These are phyloP conservation scores for Fregetta grallaria DNA, from an alignment of 2,113 vertebrate species.

Conservation along the genomic window DNA sequence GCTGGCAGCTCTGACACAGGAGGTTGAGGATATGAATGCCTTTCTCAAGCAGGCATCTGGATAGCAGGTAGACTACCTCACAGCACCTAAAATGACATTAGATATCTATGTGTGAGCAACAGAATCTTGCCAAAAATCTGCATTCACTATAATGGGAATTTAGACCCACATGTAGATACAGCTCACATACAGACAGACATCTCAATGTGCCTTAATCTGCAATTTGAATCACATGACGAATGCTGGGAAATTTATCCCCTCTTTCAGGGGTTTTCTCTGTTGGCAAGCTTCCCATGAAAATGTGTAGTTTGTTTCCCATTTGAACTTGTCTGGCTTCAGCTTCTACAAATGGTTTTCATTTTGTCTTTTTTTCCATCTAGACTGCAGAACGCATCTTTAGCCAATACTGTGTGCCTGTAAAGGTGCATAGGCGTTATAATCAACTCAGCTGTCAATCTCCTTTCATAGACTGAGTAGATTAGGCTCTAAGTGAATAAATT, in stretches of 20 bases:
- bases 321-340: not conserved
- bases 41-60: not conserved
- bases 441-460: not conserved
- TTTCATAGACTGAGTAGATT: not conserved
- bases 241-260: not conserved
- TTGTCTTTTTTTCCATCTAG: not conserved
- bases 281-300: not conserved
- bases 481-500: not conserved
- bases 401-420: not conserved
- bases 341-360: not conserved
- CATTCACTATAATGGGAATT: not conserved
- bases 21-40: not conserved
- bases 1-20: not conserved
- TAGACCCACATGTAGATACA: not conserved
- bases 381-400: fast-evolving
- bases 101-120: not conserved
- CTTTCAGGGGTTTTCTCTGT: not conserved
- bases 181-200: not conserved
- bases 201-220: not conserved
- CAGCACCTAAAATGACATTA: not conserved
- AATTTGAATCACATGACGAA: not conserved
- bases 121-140: not conserved
- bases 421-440: not conserved
- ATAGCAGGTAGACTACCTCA: not conserved
- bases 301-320: not conserved